Evolutionary conservation across 2,888 invertebrate genomes (phyloP).

Genomic region (Diachrysia chrysitis): DNA sequence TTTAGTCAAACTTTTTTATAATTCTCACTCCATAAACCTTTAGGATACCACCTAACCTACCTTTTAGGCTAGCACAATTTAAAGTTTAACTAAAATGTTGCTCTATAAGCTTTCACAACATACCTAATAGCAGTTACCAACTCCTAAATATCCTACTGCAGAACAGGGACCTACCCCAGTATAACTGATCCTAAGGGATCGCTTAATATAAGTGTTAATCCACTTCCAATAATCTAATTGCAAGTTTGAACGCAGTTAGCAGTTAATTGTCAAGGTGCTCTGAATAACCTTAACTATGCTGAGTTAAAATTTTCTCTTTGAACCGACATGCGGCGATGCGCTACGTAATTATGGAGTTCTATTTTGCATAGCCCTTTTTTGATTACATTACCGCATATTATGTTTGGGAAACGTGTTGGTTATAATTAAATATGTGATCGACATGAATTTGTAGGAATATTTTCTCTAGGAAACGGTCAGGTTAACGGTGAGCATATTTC

Average conservation of each 20-base stretch:
- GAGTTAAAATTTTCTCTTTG: neutral
- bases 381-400: too few species aligned
- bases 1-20: too few species aligned
- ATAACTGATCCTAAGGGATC: slow-evolving; percentile 33
- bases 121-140: neutral
- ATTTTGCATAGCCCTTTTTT: too few species aligned
- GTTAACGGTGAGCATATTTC: neutral
- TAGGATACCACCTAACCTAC: too few species aligned
- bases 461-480: neutral
- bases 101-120: slow-evolving; percentile 20
- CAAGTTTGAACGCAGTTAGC: slow-evolving; percentile 21
- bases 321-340: neutral
- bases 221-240: slow-evolving; percentile 41
- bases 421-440: neutral
- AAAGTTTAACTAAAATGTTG: slow-evolving; percentile 16
- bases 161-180: slow-evolving; percentile 14
- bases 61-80: neutral
- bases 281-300: slow-evolving; percentile 15
- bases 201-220: slow-evolving; percentile 29
- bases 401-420: neutral
- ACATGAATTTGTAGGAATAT: neutral
- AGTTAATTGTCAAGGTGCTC: slow-evolving; percentile 17
- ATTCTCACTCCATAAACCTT: neutral
- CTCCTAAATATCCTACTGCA: slow-evolving; percentile 28
- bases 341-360: too few species aligned